Evolutionary conservation across 2,888 invertebrate species (phyloP), one percentile per base, ranked within the genome.

Genomic region (Meiosimyza platycephala): DNA sequence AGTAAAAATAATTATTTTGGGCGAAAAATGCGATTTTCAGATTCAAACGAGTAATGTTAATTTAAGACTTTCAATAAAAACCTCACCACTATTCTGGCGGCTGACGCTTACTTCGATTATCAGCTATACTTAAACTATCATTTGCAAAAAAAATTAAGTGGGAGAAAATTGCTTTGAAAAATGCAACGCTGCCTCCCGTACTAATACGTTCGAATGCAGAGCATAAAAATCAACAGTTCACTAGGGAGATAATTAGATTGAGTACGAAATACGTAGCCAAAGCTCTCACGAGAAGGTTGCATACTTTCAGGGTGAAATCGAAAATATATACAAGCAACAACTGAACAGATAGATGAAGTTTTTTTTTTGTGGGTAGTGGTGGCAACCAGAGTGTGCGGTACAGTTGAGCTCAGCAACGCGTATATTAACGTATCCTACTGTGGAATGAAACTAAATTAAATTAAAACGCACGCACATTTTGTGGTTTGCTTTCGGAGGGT

Each of bases 281-380:
- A 48, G 54, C 52, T 57, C 47, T 7, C 11, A 2, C 18, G 15
- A 22, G 28, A 12, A 54, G 1, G 69, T 64, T 67, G 79, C 78
- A 79, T 77, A 78, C 77, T 79, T 78, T 79, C 67, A 9, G 75
- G 77, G 60, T 16, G 54, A 55, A 51, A 22, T 51, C 28, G 64
- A 51, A 63, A 51, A 28, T n/a, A 2, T 22, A 22, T 22, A 22
- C 60, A 40, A 9, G 11, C 57, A 57, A 28, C 11, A 3, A 57
- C 15, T 22, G 55, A 55, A 12, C 16, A 22, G 16, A 11, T 13
- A 13, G 18, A 40, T 22, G 47, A 12, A 50, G 5, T 15, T 1
- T 22, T 2, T 22, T n/a, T n/a, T n/a, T n/a, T n/a, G n/a, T n/a
- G n/a, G 55, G 3, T 18, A n/a, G 54, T 18, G 54, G 54, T 18